Evolutionary conservation across 2,888 invertebrate genomes (phyloP), one percentile per base, ranked within the genome.

Genomic region (Laothoe populi): DNA sequence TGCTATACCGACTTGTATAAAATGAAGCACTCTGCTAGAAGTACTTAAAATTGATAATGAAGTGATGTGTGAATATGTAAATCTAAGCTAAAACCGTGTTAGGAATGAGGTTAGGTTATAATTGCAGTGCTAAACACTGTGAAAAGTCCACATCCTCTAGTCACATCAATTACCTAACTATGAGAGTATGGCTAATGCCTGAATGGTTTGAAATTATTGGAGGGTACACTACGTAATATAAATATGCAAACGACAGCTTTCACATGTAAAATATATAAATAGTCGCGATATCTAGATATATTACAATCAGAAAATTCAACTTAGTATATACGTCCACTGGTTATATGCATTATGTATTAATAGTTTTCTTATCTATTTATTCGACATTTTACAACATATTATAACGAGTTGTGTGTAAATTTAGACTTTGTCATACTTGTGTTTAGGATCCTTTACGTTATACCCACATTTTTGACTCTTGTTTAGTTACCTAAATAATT

Each of bases 51-150:
- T 5, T 21, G 21, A 19, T 11, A 21, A 26, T n/a, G 44, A 44
- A 44, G 44, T 48, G 13, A 13, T 26, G n/a, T n/a, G n/a, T 24
- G 13, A 48, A n/a, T 48, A 26, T 10, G n/a, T 35, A 11, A 10
- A 19, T 16, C 35, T 53, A 53, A 53, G 53, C 31, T 53, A 53
- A 49, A 31, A 13, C 49, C 16, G 26, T 49, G 48, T 49, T 24
- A 53, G 4, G 19, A 53, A 53, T 53, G 19, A 53, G 19, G 11
- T 53, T 35, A 53, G 16, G 11, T 23, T 21, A 19, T 31, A 53
- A n/a, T 26, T 38, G 31, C 16, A 49, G 49, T 35, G 31, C 53
- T 53, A 53, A 31, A 19, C 53, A 53, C 31, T 26, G n/a, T 26
- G 26, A 48, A 35, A 53, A 19, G 19, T 53, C 11, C 24, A 13